phyloP scores from a whole-genome alignment of 2,797 vertebrate species.

The Melopsittacus undulatus region DNA sequence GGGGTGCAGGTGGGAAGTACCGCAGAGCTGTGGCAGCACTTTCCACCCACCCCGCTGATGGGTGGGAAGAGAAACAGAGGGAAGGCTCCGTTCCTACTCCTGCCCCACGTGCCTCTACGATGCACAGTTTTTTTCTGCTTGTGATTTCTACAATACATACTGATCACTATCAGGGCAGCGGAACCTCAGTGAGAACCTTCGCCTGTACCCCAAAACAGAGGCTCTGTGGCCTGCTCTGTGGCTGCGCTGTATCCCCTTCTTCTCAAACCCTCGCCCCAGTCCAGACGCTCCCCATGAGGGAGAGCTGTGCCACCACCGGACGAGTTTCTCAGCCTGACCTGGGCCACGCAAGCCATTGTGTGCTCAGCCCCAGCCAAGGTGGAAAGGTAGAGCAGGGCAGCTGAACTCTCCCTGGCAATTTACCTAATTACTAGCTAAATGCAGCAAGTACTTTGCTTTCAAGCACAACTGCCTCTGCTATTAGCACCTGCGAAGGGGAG shows the following conservation, averaged over 20 bases:
- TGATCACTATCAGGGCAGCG: background rate
- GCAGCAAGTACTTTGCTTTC: background rate
- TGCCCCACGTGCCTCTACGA: background rate
- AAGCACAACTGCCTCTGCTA: background rate
- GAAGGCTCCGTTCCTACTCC: background rate
- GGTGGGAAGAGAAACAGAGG: background rate
- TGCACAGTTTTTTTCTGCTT: background rate
- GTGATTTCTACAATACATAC: background rate
- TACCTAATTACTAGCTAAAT: background rate
- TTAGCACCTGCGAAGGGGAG: background rate
- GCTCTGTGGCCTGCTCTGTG: background rate
- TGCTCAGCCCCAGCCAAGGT: background rate
- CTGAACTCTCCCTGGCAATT: background rate
- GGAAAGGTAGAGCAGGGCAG: background rate
- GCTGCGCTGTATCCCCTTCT: rapidly evolving
- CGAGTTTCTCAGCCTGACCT: background rate
- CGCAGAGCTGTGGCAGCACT: rapidly evolving
- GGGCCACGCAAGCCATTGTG: rapidly evolving
- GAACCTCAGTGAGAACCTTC: background rate
- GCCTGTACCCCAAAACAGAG: background rate
- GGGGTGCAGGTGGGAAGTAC: background rate
- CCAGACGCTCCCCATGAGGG: rapidly evolving
- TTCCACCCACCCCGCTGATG: rapidly evolving
- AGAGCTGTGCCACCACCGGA: background rate
- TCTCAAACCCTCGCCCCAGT: background rate